These are phyloP conservation scores for Tetranychus piercei DNA, from an alignment of 2,888 invertebrate genomes.

Conservation along the genomic window DNA sequence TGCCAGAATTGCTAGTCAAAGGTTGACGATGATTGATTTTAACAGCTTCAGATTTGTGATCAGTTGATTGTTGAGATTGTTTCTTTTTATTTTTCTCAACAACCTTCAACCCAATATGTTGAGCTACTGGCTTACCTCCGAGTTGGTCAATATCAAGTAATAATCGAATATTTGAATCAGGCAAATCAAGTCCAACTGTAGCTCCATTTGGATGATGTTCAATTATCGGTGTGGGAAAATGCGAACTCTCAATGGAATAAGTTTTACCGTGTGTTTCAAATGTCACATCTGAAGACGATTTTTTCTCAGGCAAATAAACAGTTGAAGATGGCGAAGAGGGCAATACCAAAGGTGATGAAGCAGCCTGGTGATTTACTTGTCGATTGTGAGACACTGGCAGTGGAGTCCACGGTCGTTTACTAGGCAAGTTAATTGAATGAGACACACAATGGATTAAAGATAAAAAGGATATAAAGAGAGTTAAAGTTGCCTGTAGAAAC, in stretches of 20 bases:
- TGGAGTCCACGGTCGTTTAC: background rate
- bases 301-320: background rate
- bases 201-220: slow-evolving; percentile 21
- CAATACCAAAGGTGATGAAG: background rate
- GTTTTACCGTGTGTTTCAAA: background rate
- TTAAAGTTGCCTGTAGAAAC: too few relatives aligned
- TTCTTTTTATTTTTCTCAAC: slow-evolving; percentile 11
- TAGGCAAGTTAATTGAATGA: background rate
- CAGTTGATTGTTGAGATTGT: background rate
- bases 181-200: slow-evolving; percentile 21
- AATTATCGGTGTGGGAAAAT: slow-evolving; percentile 20
- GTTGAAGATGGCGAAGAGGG: background rate
- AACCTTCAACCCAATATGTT: slow-evolving; percentile 21
- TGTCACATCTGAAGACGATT: background rate
- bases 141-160: slow-evolving; percentile 22
- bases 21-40: background rate
- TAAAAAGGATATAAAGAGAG: background rate
- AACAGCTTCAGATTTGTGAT: background rate
- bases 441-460: background rate
- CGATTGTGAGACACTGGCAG: background rate
- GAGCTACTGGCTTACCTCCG: slow-evolving; percentile 19
- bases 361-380: background rate
- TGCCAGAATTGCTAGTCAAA: background rate
- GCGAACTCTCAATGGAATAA: background rate
- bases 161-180: slow-evolving; percentile 20